phyloP scores from a whole-genome alignment of 2,797 vertebrate genomes.

The Diplodus sargus region DNA sequence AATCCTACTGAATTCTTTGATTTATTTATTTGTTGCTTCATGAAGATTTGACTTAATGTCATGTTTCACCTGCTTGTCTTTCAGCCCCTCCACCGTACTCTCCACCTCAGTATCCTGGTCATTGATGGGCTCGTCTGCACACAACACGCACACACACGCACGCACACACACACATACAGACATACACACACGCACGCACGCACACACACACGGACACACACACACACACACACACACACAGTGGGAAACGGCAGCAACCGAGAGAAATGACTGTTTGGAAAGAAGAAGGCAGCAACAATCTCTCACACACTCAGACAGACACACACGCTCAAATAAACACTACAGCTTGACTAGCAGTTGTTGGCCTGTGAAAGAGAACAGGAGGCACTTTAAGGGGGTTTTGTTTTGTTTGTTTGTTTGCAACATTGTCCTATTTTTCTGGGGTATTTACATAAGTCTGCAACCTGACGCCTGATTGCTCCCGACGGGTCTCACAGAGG shows the following conservation, averaged over 20 bases:
- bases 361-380: slow-evolving; percentile 56
- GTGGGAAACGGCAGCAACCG: slow-evolving; percentile 31
- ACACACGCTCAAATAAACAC: slow-evolving; percentile 24
- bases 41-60: slow-evolving; percentile 23
- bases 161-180: slow-evolving; percentile 31
- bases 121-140: slow-evolving; percentile 78
- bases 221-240: slow-evolving; percentile 33
- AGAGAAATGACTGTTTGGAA: slow-evolving; percentile 66
- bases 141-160: slow-evolving; percentile 30
- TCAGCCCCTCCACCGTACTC: slow-evolving; percentile 90
- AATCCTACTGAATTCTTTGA: background rate
- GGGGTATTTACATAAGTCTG: slow-evolving; percentile 39
- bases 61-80: slow-evolving; percentile 51
- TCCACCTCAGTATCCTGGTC: slow-evolving; percentile 89
- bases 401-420: slow-evolving; percentile 34
- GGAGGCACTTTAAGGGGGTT: slow-evolving; percentile 66
- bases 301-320: slow-evolving; percentile 13
- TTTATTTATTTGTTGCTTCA: background rate
- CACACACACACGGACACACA: slow-evolving; percentile 34
- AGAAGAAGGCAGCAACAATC: slow-evolving; percentile 57
- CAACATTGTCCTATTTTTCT: slow-evolving; percentile 48
- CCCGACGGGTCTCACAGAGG: slow-evolving; percentile 9
- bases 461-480: slow-evolving; percentile 32
- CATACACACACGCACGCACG: slow-evolving; percentile 34
- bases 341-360: slow-evolving; percentile 48